Evolutionary conservation across 2,888 invertebrate genomes (phyloP).

Genomic region (Xestia ashworthii): DNA sequence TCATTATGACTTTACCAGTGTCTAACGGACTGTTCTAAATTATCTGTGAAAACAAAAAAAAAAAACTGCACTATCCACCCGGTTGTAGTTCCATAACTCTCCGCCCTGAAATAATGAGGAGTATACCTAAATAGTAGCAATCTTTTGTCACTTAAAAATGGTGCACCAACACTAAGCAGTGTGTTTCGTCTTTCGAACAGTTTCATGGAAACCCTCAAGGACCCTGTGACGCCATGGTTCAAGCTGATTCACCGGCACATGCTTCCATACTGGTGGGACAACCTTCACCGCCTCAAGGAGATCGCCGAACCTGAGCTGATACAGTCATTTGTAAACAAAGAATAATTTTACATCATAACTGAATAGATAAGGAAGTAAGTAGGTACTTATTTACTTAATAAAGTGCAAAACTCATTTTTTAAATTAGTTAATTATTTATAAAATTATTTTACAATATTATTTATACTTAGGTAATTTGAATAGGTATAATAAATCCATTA

Average conservation of each 20-base stretch:
- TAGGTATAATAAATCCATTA: slow-evolving; percentile 12
- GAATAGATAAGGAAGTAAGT: neutral
- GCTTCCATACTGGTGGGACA: slow-evolving; percentile 95
- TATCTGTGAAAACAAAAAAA: neutral
- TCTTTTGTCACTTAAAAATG: neutral
- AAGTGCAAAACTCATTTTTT: slow-evolving; percentile 7
- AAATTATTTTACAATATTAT: neutral
- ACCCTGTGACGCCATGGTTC: slow-evolving; percentile 96
- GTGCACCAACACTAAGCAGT: slow-evolving; percentile 1
- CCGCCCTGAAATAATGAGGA: neutral
- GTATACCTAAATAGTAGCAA: neutral
- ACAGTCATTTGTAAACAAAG: slow-evolving; percentile 41
- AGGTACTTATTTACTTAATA: neutral
- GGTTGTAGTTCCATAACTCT: neutral
- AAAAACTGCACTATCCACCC: neutral
- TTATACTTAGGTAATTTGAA: slow-evolving; percentile 7
- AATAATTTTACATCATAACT: slow-evolving; percentile 20
- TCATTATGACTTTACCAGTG: no score
- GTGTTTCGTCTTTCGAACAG: slow-evolving; percentile 31
- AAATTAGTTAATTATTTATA: neutral
- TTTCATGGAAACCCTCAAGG: slow-evolving; percentile 79
- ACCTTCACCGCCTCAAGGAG: slow-evolving; percentile 92
- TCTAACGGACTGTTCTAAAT: no score
- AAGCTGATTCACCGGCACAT: slow-evolving; percentile 93
- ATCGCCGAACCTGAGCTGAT: slow-evolving; percentile 62